phyloP scores from a whole-genome alignment of 1,140 invertebrate genomes.

The Drosophila kikkawai region DNA sequence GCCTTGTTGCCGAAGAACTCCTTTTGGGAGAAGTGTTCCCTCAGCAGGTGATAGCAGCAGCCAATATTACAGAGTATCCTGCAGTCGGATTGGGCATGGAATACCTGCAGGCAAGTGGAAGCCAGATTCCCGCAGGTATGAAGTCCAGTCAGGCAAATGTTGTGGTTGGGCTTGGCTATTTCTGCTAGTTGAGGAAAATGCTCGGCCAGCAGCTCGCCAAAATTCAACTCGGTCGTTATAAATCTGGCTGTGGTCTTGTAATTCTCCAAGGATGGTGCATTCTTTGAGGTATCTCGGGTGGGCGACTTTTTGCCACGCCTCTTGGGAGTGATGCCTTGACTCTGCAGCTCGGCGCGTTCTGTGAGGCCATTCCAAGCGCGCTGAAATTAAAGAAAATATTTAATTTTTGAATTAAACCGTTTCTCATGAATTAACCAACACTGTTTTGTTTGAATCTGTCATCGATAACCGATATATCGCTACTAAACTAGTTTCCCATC shows the following conservation, averaged over 20 bases:
- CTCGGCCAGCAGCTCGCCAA: conserved; percentile 85
- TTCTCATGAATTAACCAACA: conserved; percentile 9
- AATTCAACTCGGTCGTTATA: conserved; percentile 86
- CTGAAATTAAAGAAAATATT: conserved; percentile 36
- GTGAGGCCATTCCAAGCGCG: conserved; percentile 85
- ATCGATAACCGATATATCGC: not conserved
- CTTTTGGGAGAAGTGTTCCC: conserved; percentile 86
- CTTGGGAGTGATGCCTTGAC: conserved; percentile 64
- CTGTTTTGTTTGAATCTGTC: not conserved
- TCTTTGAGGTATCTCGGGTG: conserved; percentile 1
- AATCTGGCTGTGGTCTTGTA: conserved; percentile 86
- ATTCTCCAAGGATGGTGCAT: conserved; percentile 37
- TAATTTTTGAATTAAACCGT: not conserved
- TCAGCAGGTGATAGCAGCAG: conserved; percentile 95
- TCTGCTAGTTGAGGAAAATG: conserved; percentile 82
- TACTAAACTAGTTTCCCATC: conserved; percentile 5
- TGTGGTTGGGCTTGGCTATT: conserved; percentile 29
- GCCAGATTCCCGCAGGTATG: conserved; percentile 96
- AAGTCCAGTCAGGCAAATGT: conserved; percentile 90
- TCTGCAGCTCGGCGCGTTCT: conserved; percentile 69
- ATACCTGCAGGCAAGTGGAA: conserved; percentile 90
- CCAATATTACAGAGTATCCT: conserved; percentile 91
- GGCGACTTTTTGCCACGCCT: conserved; percentile 58
- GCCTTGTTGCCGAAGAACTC: conserved; percentile 74
- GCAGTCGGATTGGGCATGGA: conserved; percentile 87